Conservation (phyloP, 2,797 vertebrate genomes). For the Eupleurogrammus muticus region DNA sequence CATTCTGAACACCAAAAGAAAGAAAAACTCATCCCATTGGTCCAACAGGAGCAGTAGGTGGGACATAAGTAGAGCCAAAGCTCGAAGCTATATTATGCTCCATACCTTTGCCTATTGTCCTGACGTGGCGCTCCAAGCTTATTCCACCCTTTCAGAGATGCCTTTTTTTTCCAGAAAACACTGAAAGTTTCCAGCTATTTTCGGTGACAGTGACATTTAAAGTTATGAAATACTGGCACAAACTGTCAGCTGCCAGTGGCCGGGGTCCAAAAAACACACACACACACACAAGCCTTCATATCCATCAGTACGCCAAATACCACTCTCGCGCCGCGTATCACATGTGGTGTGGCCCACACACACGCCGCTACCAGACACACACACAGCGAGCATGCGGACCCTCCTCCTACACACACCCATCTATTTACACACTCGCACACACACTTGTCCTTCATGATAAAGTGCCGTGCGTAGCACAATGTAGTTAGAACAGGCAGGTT, state of each 20-base stretch:
- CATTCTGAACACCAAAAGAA: not conserved
- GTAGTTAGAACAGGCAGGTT: slow-evolving; percentile 25
- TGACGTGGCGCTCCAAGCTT: not conserved
- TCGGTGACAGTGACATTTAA: slow-evolving; percentile 67
- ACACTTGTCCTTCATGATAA: slow-evolving; percentile 29
- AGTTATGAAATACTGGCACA: slow-evolving; percentile 70
- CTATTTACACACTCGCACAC: slow-evolving; percentile 58
- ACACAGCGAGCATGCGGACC: slow-evolving; percentile 44
- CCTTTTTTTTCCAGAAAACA: slow-evolving; percentile 16
- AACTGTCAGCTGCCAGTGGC: slow-evolving; percentile 72
- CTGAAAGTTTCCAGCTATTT: slow-evolving; percentile 53
- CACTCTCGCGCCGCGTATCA: slow-evolving; percentile 68
- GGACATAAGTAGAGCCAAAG: not conserved
- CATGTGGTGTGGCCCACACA: slow-evolving; percentile 77
- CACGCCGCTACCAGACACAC: slow-evolving; percentile 61
- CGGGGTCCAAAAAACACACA: slow-evolving; percentile 58
- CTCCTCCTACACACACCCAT: slow-evolving; percentile 63
- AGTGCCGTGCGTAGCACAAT: slow-evolving; percentile 14
- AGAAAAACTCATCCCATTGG: not conserved
- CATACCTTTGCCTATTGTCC: slow-evolving; percentile 1
- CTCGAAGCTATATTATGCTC: slow-evolving; percentile 7
- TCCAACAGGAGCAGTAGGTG: not conserved
- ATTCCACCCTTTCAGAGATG: slow-evolving; percentile 9
- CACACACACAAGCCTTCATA: slow-evolving; percentile 58
- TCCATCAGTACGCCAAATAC: slow-evolving; percentile 56